A percentile compares a stretch with the other conserved stretches of the same genome.
phyloP scores from a whole-genome alignment of 1,140 invertebrate species.

The Helicoverpa zea region DNA sequence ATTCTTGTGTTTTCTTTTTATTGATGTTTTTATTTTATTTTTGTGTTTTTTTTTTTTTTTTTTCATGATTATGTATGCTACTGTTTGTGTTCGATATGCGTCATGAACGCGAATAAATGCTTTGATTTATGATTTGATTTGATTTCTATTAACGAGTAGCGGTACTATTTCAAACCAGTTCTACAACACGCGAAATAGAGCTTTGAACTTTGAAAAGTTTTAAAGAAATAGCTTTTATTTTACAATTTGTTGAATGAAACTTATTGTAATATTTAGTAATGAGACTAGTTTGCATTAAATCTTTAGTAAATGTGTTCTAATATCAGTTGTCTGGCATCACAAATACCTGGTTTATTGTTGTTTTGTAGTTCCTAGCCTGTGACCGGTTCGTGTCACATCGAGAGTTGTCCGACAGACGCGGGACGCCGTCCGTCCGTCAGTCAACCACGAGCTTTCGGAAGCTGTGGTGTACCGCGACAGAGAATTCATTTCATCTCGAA shows the following conservation, averaged over 20 bases:
- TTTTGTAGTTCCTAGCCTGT: constrained; percentile 5
- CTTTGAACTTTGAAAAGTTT: constrained; percentile 12
- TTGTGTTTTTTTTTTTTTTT: no score
- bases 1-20: no score
- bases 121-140: no score
- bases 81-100: no score
- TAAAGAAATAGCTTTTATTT: constrained; percentile 19
- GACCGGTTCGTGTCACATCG: constrained; percentile 28
- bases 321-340: background rate
- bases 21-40: no score
- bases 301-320: background rate
- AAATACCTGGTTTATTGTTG: constrained; percentile 21
- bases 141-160: constrained; percentile 60
- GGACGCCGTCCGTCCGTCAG: constrained; percentile 18
- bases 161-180: constrained; percentile 41
- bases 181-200: background rate
- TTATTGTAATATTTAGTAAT: background rate
- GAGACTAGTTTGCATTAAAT: background rate
- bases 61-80: no score
- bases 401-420: no score
- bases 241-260: constrained; percentile 41
- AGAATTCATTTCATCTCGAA: background rate
- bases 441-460: constrained; percentile 31
- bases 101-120: no score
- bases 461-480: background rate